phyloP scores from a whole-genome alignment of 1,140 invertebrate species.

The Dreissena polymorpha region DNA sequence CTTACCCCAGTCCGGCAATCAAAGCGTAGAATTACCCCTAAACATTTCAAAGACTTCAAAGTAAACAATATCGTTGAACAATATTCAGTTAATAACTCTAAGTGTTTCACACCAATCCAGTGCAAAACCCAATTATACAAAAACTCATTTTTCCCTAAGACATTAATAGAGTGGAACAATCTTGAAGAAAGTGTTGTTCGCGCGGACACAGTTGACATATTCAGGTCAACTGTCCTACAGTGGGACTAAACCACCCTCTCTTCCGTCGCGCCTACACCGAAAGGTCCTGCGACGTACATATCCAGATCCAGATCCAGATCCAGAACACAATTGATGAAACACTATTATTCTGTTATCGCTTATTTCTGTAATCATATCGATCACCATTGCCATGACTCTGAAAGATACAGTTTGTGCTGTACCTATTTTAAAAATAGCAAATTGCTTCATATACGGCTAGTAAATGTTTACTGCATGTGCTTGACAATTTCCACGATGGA shows the following conservation, averaged over 20 bases:
- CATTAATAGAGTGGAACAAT: constrained; percentile 13
- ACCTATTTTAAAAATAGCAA: too few relatives aligned
- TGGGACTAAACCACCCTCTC: constrained; percentile 5
- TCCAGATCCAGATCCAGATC: constrained; percentile 23
- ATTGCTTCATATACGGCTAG: too few relatives aligned
- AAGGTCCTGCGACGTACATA: constrained; percentile 8
- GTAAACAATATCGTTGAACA: background rate
- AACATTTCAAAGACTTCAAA: background rate
- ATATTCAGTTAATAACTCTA: background rate
- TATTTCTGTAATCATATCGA: too few relatives aligned
- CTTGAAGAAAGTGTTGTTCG: constrained; percentile 10
- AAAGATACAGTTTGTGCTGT: too few relatives aligned
- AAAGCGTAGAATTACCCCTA: constrained; percentile 7
- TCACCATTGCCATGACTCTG: too few relatives aligned
- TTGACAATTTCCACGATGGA: too few relatives aligned
- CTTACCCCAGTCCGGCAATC: constrained; percentile 13
- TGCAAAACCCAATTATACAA: background rate
- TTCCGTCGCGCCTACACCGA: constrained; percentile 1
- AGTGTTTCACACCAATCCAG: constrained; percentile 12
- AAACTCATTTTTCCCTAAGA: background rate
- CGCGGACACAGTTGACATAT: background rate
- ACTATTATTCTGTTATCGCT: too few relatives aligned
- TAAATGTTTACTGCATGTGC: too few relatives aligned
- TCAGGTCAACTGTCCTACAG: constrained; percentile 10
- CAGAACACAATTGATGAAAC: too few relatives aligned